Evolutionary conservation across 2,797 vertebrate genomes (phyloP).

Genomic region (Holocentrus rufus): DNA sequence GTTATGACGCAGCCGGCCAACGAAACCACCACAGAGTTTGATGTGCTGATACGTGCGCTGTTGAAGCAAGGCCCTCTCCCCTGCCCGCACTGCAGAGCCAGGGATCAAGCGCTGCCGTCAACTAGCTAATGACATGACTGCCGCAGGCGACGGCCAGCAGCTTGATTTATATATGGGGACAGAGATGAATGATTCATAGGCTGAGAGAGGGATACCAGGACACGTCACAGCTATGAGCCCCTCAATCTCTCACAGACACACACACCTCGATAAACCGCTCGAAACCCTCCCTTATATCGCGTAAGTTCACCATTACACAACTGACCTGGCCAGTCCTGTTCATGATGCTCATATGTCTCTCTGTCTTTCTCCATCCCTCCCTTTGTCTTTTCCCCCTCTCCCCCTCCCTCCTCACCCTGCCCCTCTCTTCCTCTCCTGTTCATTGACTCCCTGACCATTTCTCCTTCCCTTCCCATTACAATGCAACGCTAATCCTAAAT

Average conservation of each 20-base stretch:
- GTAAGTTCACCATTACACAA: constrained; percentile 55
- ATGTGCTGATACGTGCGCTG: constrained; percentile 52
- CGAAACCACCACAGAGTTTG: constrained; percentile 32
- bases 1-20: constrained; percentile 23
- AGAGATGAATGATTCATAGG: constrained; percentile 82
- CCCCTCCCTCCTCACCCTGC: constrained; percentile 6
- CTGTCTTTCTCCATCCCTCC: constrained; percentile 9
- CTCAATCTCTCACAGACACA: constrained; percentile 31
- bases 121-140: constrained; percentile 78
- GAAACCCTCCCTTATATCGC: constrained; percentile 53
- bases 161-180: constrained; percentile 82
- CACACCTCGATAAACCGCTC: constrained; percentile 58
- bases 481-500: constrained; percentile 72
- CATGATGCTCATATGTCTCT: constrained; percentile 13
- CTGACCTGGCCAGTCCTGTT: constrained; percentile 43
- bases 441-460: constrained; percentile 41
- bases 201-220: constrained; percentile 59
- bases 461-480: constrained; percentile 57
- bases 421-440: constrained; percentile 26
- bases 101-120: constrained; percentile 77
- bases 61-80: constrained; percentile 59
- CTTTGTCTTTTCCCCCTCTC: constrained; percentile 30
- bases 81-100: constrained; percentile 63
- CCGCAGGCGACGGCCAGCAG: constrained; percentile 70
- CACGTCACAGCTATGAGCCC: constrained; percentile 50